Evolutionary conservation across 2,797 vertebrate species (phyloP), one percentile per base, ranked within the genome.

Genomic region (Anniella stebbinsi): DNA sequence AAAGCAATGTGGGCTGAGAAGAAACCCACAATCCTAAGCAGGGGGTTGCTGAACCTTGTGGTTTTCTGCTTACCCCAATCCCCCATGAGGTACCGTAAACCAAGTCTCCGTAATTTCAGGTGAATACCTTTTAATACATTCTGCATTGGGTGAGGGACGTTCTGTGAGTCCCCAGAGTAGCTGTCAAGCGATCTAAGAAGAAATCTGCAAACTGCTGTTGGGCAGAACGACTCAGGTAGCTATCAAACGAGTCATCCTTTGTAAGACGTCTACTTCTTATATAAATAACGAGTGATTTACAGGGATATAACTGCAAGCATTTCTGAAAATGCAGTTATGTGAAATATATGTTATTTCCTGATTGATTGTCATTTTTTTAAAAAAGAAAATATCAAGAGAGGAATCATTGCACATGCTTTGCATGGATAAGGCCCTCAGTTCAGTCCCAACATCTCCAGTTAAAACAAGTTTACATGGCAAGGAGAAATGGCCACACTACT

Each of bases 71-170:
- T 87, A 89, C 81, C 21, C 38, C 75, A 48, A 76, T 66, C 73
- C 69, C 89, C 90, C n/a, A 33, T 15, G 36, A 30, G 54, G 73
- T 80, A 69, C 7, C 45, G 23, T 38, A 51, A 80, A 86, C 67
- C 38, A 36, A 63, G 54, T 4, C 63, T 85, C 75, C 28, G 41
- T 60, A 38, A 85, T 38, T 89, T 70, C 33, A 69, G 73, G 41
- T 63, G 76, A 84, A 84, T 30, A 25, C 12, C 17, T 88, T 21
- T 86, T 93, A 89, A 91, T 82, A 91, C 90, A 89, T 54, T 73
- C 28, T 41, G 2, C 78, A 63, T 82, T 87, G 45, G 87, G 4
- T 81, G 3, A 45, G 83, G 63, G 9, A 69, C 51, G 5, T 17
- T 87, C 30, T 6, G 84, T 30, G 25, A 60, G 36, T 13, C 33